Percentiles rank a stretch among this genome's conserved stretches.
Evolutionary conservation across 2,797 vertebrate genomes (phyloP).

Genomic region (Melanotaenia pygmaea): DNA sequence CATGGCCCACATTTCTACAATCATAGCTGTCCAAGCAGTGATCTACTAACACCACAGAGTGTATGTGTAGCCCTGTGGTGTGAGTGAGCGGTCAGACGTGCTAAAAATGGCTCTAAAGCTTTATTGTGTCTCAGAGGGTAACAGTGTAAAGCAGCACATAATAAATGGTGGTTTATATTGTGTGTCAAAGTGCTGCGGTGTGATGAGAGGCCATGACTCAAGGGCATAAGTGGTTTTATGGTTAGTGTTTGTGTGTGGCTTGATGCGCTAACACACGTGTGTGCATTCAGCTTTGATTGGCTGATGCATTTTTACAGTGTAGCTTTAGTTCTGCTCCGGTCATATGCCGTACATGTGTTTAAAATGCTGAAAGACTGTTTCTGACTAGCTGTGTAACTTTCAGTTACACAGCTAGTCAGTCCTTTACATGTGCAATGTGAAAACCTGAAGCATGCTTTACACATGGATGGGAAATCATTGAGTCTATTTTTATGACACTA

Average conservation of each 20-base stretch:
- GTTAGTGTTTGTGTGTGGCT: constrained; percentile 3
- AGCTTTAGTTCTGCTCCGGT: background rate
- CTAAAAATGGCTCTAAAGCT: constrained; percentile 47
- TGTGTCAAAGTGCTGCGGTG: constrained; percentile 28
- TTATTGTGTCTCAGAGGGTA: constrained; percentile 26
- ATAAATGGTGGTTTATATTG: constrained; percentile 44
- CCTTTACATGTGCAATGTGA: background rate
- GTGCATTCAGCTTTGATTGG: background rate
- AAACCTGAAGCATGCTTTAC: background rate
- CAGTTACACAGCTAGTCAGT: no score
- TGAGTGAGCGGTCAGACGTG: constrained; percentile 44
- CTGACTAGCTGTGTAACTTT: no score
- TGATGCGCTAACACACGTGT: background rate
- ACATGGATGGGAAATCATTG: background rate
- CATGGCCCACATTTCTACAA: constrained; percentile 46
- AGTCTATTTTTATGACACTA: background rate
- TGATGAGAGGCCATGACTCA: constrained; percentile 36
- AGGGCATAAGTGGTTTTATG: constrained; percentile 41
- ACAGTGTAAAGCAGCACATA: constrained; percentile 30
- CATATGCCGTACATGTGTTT: background rate
- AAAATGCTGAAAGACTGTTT: background rate
- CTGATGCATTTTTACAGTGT: constrained; percentile 1
- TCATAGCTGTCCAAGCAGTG: constrained; percentile 16
- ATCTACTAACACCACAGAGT: constrained; percentile 30
- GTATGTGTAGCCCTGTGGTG: constrained; percentile 44